Conservation (phyloP, 2,113 vertebrate species). For the Gobius niger region DNA sequence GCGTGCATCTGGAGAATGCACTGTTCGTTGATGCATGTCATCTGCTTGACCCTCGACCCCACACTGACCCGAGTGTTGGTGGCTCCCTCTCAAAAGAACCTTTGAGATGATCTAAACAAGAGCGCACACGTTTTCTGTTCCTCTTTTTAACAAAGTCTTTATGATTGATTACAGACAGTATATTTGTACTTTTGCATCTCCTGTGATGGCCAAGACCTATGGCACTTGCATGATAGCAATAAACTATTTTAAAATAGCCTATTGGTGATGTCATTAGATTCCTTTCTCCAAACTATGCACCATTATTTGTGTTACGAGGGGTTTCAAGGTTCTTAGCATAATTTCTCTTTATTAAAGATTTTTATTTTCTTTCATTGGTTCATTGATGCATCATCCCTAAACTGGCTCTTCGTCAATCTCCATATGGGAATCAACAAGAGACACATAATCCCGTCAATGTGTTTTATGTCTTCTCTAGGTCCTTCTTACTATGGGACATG, state of each 20-base stretch:
- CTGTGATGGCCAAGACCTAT: constrained; percentile 77
- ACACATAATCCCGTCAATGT: too few species aligned
- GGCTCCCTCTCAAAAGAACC: too few species aligned
- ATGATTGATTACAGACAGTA: constrained; percentile 61
- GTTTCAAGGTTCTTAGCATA: not conserved
- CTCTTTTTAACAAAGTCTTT: constrained; percentile 70
- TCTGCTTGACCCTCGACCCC: constrained; percentile 43
- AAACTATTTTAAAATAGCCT: constrained; percentile 80
- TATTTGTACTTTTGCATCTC: constrained; percentile 81
- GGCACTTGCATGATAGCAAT: constrained; percentile 84
- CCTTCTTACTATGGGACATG: too few species aligned
- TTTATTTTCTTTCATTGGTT: too few species aligned
- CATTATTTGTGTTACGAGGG: not conserved
- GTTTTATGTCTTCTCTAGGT: too few species aligned
- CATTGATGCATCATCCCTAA: too few species aligned
- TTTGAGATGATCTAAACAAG: not conserved
- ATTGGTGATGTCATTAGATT: not conserved
- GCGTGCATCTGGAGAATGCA: constrained; percentile 60
- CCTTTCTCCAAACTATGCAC: not conserved
- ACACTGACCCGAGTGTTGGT: too few species aligned
- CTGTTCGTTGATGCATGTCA: constrained; percentile 78
- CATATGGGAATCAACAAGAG: too few species aligned
- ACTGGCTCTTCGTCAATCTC: too few species aligned
- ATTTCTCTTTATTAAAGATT: too few species aligned
- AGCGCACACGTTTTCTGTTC: constrained; percentile 26